These are phyloP conservation scores for Luehdorfia chinensis DNA, from an alignment of 1,140 invertebrate genomes.

Conservation along the genomic window DNA sequence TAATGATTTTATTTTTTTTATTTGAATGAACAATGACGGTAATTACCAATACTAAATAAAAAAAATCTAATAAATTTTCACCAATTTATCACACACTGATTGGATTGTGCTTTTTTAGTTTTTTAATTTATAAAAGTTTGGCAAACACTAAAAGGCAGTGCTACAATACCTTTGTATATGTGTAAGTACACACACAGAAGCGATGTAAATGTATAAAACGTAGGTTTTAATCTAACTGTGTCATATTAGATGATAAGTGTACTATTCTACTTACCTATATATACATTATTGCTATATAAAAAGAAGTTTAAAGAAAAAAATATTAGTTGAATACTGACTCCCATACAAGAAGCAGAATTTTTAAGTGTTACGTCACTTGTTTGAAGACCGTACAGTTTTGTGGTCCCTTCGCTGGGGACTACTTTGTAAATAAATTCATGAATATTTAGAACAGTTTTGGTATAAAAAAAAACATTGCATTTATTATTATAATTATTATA, in stretches of 20 bases:
- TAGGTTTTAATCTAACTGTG: slow-evolving; percentile 71
- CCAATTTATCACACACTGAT: too few relatives aligned
- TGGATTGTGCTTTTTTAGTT: too few relatives aligned
- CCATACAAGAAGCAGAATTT: slow-evolving; percentile 11
- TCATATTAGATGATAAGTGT: slow-evolving; percentile 72
- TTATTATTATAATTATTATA: slow-evolving; percentile 63
- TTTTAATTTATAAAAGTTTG: too few relatives aligned
- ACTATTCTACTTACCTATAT: slow-evolving; percentile 72
- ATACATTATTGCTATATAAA: slow-evolving; percentile 69
- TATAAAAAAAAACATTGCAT: slow-evolving; percentile 63
- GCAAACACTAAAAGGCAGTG: slow-evolving; percentile 31
- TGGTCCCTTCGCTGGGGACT: too few relatives aligned
- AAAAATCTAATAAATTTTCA: too few relatives aligned
- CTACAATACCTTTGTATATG: slow-evolving; percentile 59
- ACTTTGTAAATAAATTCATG: slow-evolving; percentile 63
- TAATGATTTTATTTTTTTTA: too few relatives aligned
- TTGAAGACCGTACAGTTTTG: slow-evolving; percentile 11
- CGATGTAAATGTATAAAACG: slow-evolving; percentile 64
- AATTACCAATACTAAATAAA: too few relatives aligned
- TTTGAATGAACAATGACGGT: too few relatives aligned
- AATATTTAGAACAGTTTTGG: slow-evolving; percentile 56
- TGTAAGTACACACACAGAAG: slow-evolving; percentile 62
- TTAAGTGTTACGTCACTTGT: slow-evolving; percentile 3
- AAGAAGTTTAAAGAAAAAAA: slow-evolving; percentile 65
- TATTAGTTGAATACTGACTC: slow-evolving; percentile 67